These are phyloP conservation scores for Coelopa pilipes DNA, from an alignment of 2,888 invertebrate species.

Conservation along the genomic window DNA sequence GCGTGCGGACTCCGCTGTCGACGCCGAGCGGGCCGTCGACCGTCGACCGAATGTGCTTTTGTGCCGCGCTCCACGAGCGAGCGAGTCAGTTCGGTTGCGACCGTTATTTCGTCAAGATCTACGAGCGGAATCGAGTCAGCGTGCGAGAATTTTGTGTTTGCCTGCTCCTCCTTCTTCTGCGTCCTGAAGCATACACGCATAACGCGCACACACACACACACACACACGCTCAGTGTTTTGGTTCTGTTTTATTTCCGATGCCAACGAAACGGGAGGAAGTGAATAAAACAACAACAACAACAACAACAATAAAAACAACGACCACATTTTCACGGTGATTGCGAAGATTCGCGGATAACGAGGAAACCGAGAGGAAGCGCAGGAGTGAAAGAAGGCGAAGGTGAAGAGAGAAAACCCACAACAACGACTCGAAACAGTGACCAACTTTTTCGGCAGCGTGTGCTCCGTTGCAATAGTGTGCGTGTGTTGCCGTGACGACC, in stretches of 20 bases:
- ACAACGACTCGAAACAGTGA: neutral
- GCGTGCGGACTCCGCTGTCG: constrained; percentile 26
- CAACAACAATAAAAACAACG: no score
- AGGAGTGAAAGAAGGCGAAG: neutral
- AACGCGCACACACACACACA: neutral
- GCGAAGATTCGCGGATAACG: neutral
- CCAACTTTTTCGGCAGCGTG: neutral
- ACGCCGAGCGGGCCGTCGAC: neutral
- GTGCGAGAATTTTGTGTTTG: constrained; percentile 11
- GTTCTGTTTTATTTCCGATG: neutral
- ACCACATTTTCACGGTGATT: neutral
- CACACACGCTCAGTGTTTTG: neutral
- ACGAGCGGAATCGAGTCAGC: neutral
- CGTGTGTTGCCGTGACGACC: neutral
- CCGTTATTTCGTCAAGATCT: constrained; percentile 56
- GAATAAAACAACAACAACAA: neutral
- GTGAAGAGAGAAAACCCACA: neutral
- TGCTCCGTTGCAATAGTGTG: constrained; percentile 18
- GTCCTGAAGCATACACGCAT: constrained; percentile 38
- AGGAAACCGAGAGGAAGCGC: no score
- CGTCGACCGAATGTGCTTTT: constrained; percentile 26
- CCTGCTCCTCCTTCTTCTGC: constrained; percentile 21
- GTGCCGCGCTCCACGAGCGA: constrained; percentile 33
- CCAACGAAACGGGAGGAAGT: neutral
- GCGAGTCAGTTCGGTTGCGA: constrained; percentile 57